Base-by-base conservation (phyloP, 1,140 invertebrate genomes). In the Polyergus mexicanus region DNA sequence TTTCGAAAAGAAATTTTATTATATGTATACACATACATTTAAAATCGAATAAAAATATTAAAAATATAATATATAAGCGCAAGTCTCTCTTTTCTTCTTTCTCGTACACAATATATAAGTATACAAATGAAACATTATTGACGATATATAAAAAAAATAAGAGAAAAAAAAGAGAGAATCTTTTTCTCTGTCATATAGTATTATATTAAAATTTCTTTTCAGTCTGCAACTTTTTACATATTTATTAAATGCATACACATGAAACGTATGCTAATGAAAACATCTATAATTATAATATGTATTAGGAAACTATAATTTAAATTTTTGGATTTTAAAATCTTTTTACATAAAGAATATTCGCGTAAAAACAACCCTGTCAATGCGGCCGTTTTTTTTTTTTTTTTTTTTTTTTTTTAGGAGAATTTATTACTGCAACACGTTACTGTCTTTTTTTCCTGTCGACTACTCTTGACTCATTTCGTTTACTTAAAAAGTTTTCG, bases 401-500 rank as follows among this genome's bases (percentile, higher is more conserved):
- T 28, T 28, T 28, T 28, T 28, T 28, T 28, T 4, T 28, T 56
- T 11, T 3, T 65, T 72, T 58, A 60, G 28, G 0, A 7, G 22
- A 72, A 44, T 72, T 74, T 72, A 81, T 13, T 44, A 13, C 13
- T 19, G 13, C 19, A n/a, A 60, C 41, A 44, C 32, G 32, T 81
- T 71, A 25, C n/a, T 22, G 60, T 54, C 10, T 81, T 71, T 60
- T 60, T 81, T 62, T 5, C 28, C 10, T n/a, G 35, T 19, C 54
- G 51, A 60, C 35, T 72, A 47, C 28, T 47, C 60, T 83, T 41
- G 54, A 13, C 54, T 72, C 38, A 66, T 81, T 81, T 83, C 78
- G 68, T 83, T 83, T 83, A 83, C 78, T 83, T 83, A 74, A 60
- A 47, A 80, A 74, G 68, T 80, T 83, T 74, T 72, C 28, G 68